Conservation (phyloP, 2,888 invertebrate genomes). For the Troilus luridus region DNA sequence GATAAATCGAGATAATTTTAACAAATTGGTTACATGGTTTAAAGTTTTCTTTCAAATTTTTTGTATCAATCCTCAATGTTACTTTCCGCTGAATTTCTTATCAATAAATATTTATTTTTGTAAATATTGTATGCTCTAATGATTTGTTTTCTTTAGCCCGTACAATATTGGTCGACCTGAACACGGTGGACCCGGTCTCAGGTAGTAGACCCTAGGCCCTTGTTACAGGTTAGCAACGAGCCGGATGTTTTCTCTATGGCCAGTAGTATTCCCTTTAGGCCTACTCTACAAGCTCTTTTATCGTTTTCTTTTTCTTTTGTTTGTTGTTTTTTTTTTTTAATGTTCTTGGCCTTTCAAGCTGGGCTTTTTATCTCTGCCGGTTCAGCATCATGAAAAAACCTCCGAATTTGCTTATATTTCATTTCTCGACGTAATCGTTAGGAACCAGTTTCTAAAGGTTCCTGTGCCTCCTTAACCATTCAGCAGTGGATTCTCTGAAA, state of each 20-base stretch:
- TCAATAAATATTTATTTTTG: not conserved
- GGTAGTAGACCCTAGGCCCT: conserved; percentile 4
- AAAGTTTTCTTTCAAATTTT: no score
- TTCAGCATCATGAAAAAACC: not conserved
- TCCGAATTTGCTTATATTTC: conserved; percentile 30
- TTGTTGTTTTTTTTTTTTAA: not conserved
- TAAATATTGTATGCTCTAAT: not conserved
- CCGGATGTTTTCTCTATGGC: not conserved
- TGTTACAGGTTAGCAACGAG: conserved; percentile 1
- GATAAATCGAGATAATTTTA: no score
- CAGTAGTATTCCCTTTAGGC: not conserved
- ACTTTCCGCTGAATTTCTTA: not conserved
- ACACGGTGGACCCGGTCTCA: not conserved
- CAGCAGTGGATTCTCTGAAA: not conserved
- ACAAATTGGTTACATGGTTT: no score
- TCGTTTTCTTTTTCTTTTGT: not conserved
- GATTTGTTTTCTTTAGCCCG: not conserved
- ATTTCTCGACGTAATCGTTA: not conserved
- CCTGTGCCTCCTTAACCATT: not conserved
- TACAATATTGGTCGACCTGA: not conserved
- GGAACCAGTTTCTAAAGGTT: conserved; percentile 25
- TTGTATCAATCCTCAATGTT: no score
- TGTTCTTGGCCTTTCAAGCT: conserved; percentile 33
- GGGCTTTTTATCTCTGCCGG: conserved; percentile 31
- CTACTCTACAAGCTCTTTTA: not conserved